Conservation (phyloP, 2,113 vertebrate genomes). For the Gopherus flavomarginatus region DNA sequence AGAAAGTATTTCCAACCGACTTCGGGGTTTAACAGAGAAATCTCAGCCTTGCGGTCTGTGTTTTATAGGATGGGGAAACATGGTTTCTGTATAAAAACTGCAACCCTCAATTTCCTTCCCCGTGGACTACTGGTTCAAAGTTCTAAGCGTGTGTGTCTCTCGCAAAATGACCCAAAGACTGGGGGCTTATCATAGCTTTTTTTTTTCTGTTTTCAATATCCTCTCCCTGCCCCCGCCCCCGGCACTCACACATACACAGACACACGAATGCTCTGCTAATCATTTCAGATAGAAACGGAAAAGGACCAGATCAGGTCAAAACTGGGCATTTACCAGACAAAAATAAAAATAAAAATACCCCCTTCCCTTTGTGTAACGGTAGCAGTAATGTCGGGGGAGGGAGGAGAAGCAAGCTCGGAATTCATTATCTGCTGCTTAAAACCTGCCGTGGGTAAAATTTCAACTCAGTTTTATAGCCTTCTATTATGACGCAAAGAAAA, state of each 20-base stretch:
- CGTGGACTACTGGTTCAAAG: background rate
- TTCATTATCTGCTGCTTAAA: conserved; percentile 79
- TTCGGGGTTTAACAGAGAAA: background rate
- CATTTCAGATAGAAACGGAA: background rate
- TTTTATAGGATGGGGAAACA: background rate
- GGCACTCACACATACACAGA: background rate
- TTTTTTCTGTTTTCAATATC: background rate
- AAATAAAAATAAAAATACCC: background rate
- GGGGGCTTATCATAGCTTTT: too few species aligned
- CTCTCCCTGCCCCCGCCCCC: background rate
- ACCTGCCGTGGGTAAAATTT: conserved; percentile 81
- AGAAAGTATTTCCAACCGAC: conserved; percentile 55
- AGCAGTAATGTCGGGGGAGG: background rate
- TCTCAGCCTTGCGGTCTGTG: background rate
- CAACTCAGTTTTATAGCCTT: conserved; percentile 79
- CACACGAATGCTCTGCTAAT: background rate
- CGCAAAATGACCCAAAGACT: background rate
- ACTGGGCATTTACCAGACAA: background rate
- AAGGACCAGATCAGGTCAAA: background rate
- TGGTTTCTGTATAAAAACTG: background rate
- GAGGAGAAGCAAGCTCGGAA: conserved; percentile 65
- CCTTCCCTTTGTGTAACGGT: background rate
- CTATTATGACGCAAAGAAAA: conserved; percentile 78
- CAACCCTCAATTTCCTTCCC: background rate
- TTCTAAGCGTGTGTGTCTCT: background rate